These are phyloP conservation scores for Eospalax fontanierii DNA, from an alignment of 2,797 vertebrate genomes.

Conservation along the genomic window DNA sequence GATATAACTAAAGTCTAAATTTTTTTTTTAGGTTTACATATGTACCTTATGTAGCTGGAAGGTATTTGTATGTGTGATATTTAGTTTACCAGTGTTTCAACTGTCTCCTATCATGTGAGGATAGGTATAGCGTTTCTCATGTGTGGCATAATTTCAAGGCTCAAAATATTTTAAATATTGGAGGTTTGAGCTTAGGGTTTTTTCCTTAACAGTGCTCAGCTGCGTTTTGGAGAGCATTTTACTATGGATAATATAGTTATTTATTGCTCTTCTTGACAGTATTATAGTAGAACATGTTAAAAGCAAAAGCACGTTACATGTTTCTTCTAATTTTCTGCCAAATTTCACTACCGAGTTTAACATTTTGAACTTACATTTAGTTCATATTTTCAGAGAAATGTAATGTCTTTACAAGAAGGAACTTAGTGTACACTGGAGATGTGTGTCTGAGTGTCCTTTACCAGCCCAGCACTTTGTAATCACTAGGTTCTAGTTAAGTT, in stretches of 20 bases:
- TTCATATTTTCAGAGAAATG: constrained; percentile 11
- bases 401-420: neutral
- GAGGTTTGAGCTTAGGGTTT: neutral
- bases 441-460: neutral
- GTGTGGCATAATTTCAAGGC: neutral
- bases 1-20: neutral
- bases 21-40: neutral
- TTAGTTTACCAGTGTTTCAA: neutral
- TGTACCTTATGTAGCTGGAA: neutral
- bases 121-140: neutral
- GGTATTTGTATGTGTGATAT: neutral
- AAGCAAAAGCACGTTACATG: neutral
- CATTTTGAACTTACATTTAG: neutral
- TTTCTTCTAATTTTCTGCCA: neutral
- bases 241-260: neutral
- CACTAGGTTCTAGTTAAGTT: neutral
- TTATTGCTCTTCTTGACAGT: neutral
- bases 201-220: neutral
- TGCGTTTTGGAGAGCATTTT: constrained; percentile 13
- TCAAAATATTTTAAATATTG: neutral
- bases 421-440: neutral
- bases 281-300: neutral
- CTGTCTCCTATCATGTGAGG: neutral
- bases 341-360: neutral
- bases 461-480: neutral